phyloP scores from a whole-genome alignment of 2,797 vertebrate species.

The Myotis daubentonii region DNA sequence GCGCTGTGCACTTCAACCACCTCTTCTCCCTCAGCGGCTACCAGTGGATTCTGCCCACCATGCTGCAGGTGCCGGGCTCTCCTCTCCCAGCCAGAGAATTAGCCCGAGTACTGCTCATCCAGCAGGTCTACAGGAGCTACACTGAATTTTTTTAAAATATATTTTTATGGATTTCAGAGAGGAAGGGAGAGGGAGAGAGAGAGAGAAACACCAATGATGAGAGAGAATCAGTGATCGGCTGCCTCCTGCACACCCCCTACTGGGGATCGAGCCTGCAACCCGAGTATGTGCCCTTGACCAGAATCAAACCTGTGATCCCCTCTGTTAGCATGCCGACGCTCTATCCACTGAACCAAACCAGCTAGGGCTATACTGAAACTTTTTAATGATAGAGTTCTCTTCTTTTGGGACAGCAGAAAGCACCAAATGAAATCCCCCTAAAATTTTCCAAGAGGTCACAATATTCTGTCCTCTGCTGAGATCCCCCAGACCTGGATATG shows the following conservation, averaged over 20 bases:
- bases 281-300: too few species aligned
- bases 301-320: too few species aligned
- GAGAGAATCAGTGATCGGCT: too few species aligned
- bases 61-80: conserved; percentile 92
- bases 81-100: neutral
- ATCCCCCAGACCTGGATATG: neutral
- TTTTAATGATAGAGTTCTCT: neutral
- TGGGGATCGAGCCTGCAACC: too few species aligned
- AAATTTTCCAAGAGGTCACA: neutral
- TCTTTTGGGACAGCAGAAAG: neutral
- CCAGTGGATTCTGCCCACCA: conserved; percentile 99
- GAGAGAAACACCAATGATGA: too few species aligned
- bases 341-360: too few species aligned
- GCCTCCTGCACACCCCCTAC: too few species aligned
- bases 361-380: neutral
- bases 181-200: too few species aligned
- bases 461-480: neutral
- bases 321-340: too few species aligned
- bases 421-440: neutral
- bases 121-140: neutral
- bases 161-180: too few species aligned
- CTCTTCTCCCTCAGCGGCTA: conserved; percentile 99
- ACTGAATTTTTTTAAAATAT: neutral
- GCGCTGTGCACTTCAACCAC: conserved; percentile 98
- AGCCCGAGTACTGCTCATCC: neutral